Base-by-base conservation (phyloP, 2,113 vertebrate genomes). In the Mus spicilegus region DNA sequence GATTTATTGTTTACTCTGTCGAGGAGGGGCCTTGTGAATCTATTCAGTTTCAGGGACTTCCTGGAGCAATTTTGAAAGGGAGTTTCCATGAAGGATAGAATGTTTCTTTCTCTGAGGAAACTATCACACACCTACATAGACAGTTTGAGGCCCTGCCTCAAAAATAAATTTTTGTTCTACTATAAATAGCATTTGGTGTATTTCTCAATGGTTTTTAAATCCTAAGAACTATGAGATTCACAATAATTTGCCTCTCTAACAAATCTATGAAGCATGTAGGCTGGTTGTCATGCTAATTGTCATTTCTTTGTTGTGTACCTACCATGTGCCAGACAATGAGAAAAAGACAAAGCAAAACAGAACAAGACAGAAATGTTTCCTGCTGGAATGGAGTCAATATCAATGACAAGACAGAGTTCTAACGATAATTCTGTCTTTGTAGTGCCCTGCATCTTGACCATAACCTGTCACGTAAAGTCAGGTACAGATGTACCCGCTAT, bases 191-290 rank as follows among this genome's bases (percentile, higher is more conserved):
- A n/a, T 36, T 92, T 61, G 20, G 36, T 26, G 1, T 75, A 75
- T 30, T 95, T 69, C 92, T 82, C 80, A 87, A 73, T 67, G 46
- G 69, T 54, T 91, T 89, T 89, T 90, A 63, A 96, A 75, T 11
- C 56, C 61, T 54, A 91, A 89, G 76, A 84, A 51, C 13, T n/a
- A 91, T 56, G 82, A 70, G 70, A 63, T 90, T 88, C n/a, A 82
- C 72, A 54, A 70, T 73, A 82, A 11, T 80, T 73, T 87, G 2
- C 77, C 76, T 28, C 85, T 63, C 63, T 24, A 81, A 61, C 61
- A 95, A 92, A 96, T 8, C 24, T 36, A 49, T 36, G 14, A 67
- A 9, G 51, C 63, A 90, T 33, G 42, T 1, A 69, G 54, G 26
- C 11, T 51, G 56, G 49, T 9, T 4, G n/a, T 49, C n/a, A 8